These are phyloP conservation scores for Mormyrops attenuatus DNA, from an alignment of 2,797 vertebrate species.

Conservation along the genomic window DNA sequence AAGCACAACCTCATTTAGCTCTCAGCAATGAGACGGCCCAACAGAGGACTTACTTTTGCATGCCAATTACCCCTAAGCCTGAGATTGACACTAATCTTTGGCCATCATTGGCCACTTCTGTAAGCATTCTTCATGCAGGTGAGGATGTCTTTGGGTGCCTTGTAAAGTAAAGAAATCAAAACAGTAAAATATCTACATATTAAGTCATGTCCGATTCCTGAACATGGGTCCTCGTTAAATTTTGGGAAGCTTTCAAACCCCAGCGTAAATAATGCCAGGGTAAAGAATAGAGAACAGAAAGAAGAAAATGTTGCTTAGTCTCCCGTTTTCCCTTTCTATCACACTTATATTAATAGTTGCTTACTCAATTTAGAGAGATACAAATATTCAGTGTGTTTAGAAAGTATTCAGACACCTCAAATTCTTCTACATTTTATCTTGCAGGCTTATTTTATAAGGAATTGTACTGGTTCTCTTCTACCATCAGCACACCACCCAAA, in stretches of 20 bases:
- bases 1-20: not conserved
- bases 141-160: not conserved
- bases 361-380: not conserved
- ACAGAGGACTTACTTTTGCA: not conserved
- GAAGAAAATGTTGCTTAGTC: not conserved
- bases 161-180: not conserved
- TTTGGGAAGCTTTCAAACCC: not conserved
- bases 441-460: too few relatives aligned
- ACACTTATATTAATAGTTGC: not conserved
- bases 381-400: not conserved
- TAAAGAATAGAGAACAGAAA: not conserved
- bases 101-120: not conserved
- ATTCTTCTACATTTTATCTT: too few relatives aligned
- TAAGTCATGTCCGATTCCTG: not conserved
- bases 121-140: not conserved
- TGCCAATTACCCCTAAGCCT: not conserved
- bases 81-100: not conserved
- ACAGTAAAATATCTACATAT: not conserved
- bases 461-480: not conserved
- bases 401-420: not conserved
- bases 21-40: not conserved
- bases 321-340: not conserved
- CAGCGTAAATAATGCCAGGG: not conserved
- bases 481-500: not conserved
- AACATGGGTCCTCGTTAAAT: not conserved